Base-by-base conservation (phyloP, 1,140 invertebrate species). In the Olivierus martensii region DNA sequence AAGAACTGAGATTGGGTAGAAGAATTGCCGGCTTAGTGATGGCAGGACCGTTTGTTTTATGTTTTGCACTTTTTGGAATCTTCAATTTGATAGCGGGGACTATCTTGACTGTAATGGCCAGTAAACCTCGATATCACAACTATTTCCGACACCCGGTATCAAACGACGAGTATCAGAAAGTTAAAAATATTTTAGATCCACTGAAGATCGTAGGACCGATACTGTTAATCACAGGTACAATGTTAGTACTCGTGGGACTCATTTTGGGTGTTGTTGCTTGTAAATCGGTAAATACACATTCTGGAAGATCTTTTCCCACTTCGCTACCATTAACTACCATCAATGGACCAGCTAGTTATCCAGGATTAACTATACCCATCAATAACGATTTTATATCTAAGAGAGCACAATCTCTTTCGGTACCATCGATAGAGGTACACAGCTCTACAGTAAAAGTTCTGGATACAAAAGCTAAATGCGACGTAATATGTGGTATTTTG, bases 61-160 rank as follows among this genome's bases (percentile, higher is more conserved):
- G 55, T 19, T 56, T 56, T 34, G 41, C 50, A 1, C n/a, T 46
- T 5, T 56, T 56, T 18, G 55, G 55, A n/a, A 46, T 49, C 5
- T 42, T 56, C 35, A 56, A 56, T 22, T 46, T 56, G 6, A 39
- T 56, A 4, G 55, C 48, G 9, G 55, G 55, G 34, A 52, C 55
- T 2, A 17, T 52, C 12, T 42, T 56, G 0, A 56, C 42, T 4
- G 19, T 49, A 15, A 49, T 52, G 50, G 38, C 55, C 6, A 39
- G 35, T 43, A 49, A 35, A 17, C 28, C 41, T 2, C 18, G 17
- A 9, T 39, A 34, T 3, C 21, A 47, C 35, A 37, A 4, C 3
- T 3, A 39, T 2, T 5, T 49, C 1, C 50, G 45, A n/a, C 39
- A 43, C 11, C 14, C 49, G 3, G 10, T 52, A 12, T 11, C 17